Evolutionary conservation across 2,797 vertebrate genomes (phyloP).

Genomic region (Acomys russatus): DNA sequence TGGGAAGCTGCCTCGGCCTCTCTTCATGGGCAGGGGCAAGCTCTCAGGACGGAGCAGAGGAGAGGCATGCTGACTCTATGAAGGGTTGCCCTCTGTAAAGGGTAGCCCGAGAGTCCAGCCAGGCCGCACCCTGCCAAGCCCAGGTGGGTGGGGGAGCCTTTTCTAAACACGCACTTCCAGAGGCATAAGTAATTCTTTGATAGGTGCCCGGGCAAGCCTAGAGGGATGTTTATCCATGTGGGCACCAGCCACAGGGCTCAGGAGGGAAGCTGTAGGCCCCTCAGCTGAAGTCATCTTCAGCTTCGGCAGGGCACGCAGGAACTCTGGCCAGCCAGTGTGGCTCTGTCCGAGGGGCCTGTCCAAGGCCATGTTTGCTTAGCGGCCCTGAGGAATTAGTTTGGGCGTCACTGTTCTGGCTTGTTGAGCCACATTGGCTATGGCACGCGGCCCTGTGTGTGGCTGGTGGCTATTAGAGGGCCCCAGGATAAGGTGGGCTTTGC

Average conservation of each 20-base stretch:
- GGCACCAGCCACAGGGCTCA: constrained; percentile 82
- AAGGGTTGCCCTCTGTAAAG: constrained; percentile 50
- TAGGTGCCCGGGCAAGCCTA: constrained; percentile 85
- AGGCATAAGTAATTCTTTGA: constrained; percentile 90
- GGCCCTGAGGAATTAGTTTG: not conserved
- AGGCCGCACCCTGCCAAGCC: constrained; percentile 75
- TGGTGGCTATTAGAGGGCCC: constrained; percentile 20
- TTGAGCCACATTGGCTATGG: not conserved
- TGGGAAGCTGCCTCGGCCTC: constrained; percentile 88
- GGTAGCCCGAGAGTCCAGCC: constrained; percentile 32
- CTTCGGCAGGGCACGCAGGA: constrained; percentile 68
- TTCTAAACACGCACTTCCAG: constrained; percentile 88
- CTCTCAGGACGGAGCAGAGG: constrained; percentile 81
- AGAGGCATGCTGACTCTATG: constrained; percentile 80
- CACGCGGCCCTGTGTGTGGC: not conserved
- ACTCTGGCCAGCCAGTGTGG: not conserved
- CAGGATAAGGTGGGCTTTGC: not conserved
- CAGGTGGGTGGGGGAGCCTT: constrained; percentile 87
- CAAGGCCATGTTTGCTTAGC: constrained; percentile 14
- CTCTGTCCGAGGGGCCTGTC: not conserved
- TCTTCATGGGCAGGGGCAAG: constrained; percentile 84
- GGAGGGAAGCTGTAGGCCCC: constrained; percentile 83
- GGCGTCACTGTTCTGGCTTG: constrained; percentile 1
- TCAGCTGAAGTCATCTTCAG: constrained; percentile 80
- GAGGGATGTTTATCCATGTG: constrained; percentile 81